These are phyloP conservation scores for Drosophila birchii DNA, from an alignment of 2,888 invertebrate genomes.

Conservation along the genomic window DNA sequence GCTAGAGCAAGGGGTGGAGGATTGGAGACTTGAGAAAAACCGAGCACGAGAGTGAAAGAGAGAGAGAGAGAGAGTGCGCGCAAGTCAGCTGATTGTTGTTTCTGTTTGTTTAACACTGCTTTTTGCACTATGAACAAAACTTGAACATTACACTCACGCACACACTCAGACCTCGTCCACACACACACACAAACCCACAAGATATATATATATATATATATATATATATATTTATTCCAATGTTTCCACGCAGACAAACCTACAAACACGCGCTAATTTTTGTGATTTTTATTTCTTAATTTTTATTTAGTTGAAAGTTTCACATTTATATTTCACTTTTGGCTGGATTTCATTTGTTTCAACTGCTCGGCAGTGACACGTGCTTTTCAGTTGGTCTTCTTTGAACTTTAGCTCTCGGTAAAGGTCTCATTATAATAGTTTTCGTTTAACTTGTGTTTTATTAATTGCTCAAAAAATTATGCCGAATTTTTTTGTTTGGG, in stretches of 20 bases:
- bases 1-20: slow-evolving; percentile 9
- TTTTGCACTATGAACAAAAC: slow-evolving; percentile 71
- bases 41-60: slow-evolving; percentile 5
- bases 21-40: slow-evolving; percentile 7
- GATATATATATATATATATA: neutral
- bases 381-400: slow-evolving; percentile 25
- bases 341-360: slow-evolving; percentile 7
- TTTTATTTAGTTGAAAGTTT: slow-evolving; percentile 3
- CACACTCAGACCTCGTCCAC: slow-evolving; percentile 1
- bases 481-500: slow-evolving; percentile 6
- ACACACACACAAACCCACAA: neutral
- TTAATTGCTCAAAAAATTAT: neutral
- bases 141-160: slow-evolving; percentile 47
- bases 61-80: slow-evolving; percentile 61
- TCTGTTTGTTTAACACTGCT: slow-evolving; percentile 56
- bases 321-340: slow-evolving; percentile 23
- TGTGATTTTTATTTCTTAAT: slow-evolving; percentile 10
- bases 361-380: slow-evolving; percentile 47
- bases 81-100: slow-evolving; percentile 70
- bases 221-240: neutral
- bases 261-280: slow-evolving; percentile 54
- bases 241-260: slow-evolving; percentile 30
- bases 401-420: slow-evolving; percentile 2
- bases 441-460: neutral
- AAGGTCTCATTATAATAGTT: slow-evolving; percentile 32